These are phyloP conservation scores for Mionectes olivaceus DNA, from an alignment of 2,797 vertebrate species.

Conservation along the genomic window DNA sequence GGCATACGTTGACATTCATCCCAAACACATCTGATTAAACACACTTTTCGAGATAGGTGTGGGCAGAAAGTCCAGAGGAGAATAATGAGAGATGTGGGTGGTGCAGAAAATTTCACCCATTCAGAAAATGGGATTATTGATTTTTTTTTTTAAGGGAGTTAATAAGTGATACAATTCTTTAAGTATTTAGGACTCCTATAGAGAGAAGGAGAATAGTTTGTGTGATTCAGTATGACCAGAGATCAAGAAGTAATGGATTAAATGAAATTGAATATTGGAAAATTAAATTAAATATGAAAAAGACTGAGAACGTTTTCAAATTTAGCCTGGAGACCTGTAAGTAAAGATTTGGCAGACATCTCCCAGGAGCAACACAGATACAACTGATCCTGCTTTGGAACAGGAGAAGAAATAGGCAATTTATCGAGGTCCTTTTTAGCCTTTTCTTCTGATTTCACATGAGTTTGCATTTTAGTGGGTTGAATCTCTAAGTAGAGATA, in stretches of 20 bases:
- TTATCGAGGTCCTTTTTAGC: neutral
- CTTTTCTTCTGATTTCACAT: neutral
- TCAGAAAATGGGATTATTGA: neutral
- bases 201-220: neutral
- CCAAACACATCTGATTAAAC: neutral
- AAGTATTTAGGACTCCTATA: neutral
- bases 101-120: neutral
- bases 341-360: neutral
- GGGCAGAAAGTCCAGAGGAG: neutral
- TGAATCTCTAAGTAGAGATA: neutral
- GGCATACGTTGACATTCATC: neutral
- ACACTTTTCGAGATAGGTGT: neutral
- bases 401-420: neutral
- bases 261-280: neutral
- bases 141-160: neutral
- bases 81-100: neutral
- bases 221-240: neutral
- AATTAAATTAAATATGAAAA: neutral
- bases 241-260: neutral
- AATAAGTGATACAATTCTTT: neutral
- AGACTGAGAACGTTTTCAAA: neutral
- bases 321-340: neutral
- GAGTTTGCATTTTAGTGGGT: neutral
- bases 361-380: neutral
- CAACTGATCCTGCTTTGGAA: neutral